These are phyloP conservation scores for Caenorhabditis wallacei DNA, from an alignment of 2,888 invertebrate genomes.

Conservation along the genomic window DNA sequence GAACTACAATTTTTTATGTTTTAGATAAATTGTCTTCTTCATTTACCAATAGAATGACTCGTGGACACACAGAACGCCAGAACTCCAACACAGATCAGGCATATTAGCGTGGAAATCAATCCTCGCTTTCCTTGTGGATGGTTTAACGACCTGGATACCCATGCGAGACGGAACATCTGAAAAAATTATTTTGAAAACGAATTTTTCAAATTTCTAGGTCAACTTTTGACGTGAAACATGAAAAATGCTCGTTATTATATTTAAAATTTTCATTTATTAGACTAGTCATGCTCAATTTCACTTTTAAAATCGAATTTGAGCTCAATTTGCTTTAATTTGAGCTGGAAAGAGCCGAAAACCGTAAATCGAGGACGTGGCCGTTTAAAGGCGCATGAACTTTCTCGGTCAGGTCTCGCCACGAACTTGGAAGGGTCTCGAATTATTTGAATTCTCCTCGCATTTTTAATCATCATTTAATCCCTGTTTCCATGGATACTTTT, in stretches of 20 bases:
- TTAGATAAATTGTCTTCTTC: background rate
- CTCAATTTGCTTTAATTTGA: too few species aligned
- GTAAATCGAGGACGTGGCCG: constrained; percentile 44
- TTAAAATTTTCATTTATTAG: background rate
- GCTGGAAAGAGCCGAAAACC: constrained; percentile 24
- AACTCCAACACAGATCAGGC: constrained; percentile 67
- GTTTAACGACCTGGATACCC: constrained; percentile 65
- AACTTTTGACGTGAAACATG: too few species aligned
- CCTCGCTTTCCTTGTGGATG: constrained; percentile 72
- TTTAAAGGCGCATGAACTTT: constrained; percentile 62
- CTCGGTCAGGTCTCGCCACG: constrained; percentile 51
- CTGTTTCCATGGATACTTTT: constrained; percentile 45
- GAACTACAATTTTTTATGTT: constrained; percentile 43
- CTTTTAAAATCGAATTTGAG: background rate
- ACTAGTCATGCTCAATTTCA: too few species aligned
- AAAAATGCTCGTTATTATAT: too few species aligned
- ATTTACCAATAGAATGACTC: constrained; percentile 73
- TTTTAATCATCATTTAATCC: background rate
- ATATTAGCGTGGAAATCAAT: constrained; percentile 65
- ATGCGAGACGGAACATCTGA: constrained; percentile 70
- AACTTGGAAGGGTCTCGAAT: constrained; percentile 42
- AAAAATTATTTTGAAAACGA: constrained; percentile 3
- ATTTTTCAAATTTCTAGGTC: too few species aligned
- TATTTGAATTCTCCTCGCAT: constrained; percentile 45
- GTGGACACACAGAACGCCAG: constrained; percentile 68